Conservation (phyloP, 2,888 invertebrate genomes). For the Phymatocera aterrima region DNA sequence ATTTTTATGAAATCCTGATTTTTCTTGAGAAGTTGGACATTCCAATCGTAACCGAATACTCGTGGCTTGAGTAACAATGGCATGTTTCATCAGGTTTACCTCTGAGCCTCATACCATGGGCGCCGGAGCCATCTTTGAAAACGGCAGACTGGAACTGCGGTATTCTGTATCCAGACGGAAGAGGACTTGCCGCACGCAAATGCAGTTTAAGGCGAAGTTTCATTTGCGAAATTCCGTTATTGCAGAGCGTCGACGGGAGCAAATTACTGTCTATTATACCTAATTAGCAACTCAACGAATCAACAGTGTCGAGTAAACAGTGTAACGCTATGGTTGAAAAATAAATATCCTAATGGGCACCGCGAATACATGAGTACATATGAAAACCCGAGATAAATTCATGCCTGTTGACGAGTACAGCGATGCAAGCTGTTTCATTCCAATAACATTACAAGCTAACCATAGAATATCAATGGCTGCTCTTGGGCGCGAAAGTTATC, state of each 20-base stretch:
- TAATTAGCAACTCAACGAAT: background rate
- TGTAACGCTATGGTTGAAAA: no score
- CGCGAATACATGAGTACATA: no score
- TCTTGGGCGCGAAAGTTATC: no score
- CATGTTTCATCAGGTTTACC: background rate
- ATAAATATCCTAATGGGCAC: background rate
- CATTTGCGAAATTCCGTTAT: slow-evolving; percentile 12
- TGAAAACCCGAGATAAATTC: no score
- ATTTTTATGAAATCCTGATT: no score
- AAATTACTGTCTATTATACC: background rate
- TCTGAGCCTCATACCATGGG: background rate
- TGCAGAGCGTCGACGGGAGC: background rate
- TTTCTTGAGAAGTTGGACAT: background rate
- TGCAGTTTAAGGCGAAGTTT: background rate
- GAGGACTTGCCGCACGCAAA: background rate
- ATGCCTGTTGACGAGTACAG: no score
- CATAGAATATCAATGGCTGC: no score
- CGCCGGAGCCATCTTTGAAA: background rate
- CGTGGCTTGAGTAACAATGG: background rate
- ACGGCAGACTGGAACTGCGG: background rate
- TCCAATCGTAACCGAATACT: background rate
- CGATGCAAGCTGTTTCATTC: no score
- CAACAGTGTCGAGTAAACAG: background rate
- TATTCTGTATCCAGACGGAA: background rate
- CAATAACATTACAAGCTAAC: no score